Percentiles rank a stretch among this genome's conserved stretches.
Evolutionary conservation across 1,140 invertebrate genomes (phyloP).

Genomic region (Drosophila ogumai): DNA sequence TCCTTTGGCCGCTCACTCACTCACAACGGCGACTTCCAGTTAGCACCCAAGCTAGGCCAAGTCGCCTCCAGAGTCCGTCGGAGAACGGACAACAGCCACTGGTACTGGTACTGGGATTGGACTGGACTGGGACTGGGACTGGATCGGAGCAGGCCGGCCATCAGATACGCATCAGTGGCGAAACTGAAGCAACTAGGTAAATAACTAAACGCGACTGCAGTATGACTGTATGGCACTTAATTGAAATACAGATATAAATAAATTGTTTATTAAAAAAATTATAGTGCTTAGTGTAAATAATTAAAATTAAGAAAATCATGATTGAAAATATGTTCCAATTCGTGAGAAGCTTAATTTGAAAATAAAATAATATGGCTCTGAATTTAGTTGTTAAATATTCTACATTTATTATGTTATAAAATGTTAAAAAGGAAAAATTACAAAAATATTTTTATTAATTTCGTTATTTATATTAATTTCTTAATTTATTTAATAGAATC

Average conservation of each 20-base stretch:
- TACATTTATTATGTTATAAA: not conserved
- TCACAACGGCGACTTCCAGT: conserved; percentile 71
- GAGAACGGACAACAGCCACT: not conserved
- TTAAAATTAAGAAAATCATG: not conserved
- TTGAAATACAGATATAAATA: accelerated
- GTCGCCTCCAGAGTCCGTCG: conserved; percentile 3
- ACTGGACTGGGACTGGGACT: not conserved
- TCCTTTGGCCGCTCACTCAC: conserved; percentile 69
- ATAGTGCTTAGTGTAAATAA: not conserved
- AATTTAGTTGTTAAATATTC: not conserved
- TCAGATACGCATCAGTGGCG: conserved; percentile 76
- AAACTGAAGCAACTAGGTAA: conserved; percentile 57
- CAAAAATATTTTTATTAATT: no score
- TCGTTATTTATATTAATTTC: no score
- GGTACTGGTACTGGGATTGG: conserved; percentile 2
- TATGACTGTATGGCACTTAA: not conserved
- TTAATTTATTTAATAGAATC: no score
- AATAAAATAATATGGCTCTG: not conserved
- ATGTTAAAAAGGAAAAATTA: not conserved
- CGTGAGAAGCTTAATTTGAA: not conserved
- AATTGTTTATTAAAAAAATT: not conserved
- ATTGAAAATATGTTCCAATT: not conserved
- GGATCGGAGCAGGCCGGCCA: conserved; percentile 23
- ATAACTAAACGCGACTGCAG: conserved; percentile 52
- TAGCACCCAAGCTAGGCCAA: conserved; percentile 49